Conservation (phyloP, 64 coral and sea anemone species). For the Porites australiensis region DNA sequence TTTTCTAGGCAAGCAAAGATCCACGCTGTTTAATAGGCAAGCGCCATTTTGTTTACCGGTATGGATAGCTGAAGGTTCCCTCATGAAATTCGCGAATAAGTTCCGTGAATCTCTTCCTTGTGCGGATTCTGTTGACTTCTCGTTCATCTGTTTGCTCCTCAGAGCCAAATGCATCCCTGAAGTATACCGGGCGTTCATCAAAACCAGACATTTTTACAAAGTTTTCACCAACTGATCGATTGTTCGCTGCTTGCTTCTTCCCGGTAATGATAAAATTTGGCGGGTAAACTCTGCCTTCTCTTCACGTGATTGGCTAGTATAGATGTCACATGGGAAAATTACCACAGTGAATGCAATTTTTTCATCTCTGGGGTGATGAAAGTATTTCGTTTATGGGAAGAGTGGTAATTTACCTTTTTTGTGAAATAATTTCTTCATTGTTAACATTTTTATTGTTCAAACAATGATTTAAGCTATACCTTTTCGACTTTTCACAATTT, state of each 20-base stretch:
- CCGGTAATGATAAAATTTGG: slow-evolving; percentile 75
- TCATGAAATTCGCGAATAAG: slow-evolving; percentile 99
- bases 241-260: slow-evolving; percentile 7
- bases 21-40: neutral
- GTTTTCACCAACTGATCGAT: neutral
- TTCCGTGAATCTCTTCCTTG: slow-evolving; percentile 95
- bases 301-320: slow-evolving; percentile 79
- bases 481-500: no score
- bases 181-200: slow-evolving; percentile 93
- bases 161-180: slow-evolving; percentile 98
- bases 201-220: slow-evolving; percentile 91
- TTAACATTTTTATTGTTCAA: no score
- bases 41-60: slow-evolving; percentile 81
- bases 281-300: slow-evolving; percentile 64
- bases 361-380: neutral
- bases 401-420: neutral
- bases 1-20: no score
- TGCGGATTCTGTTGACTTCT: slow-evolving; percentile 75
- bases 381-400: neutral
- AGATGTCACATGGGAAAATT: neutral
- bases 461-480: no score
- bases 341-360: neutral
- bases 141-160: slow-evolving; percentile 94
- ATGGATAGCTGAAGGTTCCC: slow-evolving; percentile 92
- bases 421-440: no score